Percentiles rank a stretch among this genome's conserved stretches.
Conservation (phyloP, 2,888 invertebrate species). For the Frankliniella fusca region DNA sequence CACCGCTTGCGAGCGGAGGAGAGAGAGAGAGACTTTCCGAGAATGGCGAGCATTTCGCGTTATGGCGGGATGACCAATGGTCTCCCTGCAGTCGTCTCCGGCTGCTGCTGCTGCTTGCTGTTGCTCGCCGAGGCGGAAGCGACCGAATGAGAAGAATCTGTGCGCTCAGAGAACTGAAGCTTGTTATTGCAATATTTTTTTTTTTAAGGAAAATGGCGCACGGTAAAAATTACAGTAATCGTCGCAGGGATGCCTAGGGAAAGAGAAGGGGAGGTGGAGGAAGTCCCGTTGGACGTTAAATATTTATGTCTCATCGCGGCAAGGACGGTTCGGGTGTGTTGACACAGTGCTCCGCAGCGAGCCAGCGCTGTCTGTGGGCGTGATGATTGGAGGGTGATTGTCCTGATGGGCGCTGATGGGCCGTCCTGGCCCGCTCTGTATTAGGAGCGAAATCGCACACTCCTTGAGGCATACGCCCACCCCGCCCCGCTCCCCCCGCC, state of each 20-base stretch:
- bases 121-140: no score
- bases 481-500: neutral
- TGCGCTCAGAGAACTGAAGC: no score
- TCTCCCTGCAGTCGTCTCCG: no score
- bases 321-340: neutral
- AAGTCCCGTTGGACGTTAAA: neutral
- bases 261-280: neutral
- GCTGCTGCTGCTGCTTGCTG: no score
- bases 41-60: no score
- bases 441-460: slow-evolving; percentile 15
- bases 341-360: neutral
- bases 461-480: neutral
- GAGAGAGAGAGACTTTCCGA: no score
- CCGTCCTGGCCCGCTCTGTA: neutral
- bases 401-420: neutral
- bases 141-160: no score
- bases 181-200: no score
- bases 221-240: neutral
- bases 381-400: neutral
- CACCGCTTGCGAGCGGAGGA: no score
- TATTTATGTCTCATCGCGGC: no score
- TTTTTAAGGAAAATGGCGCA: neutral
- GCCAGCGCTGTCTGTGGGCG: neutral
- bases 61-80: no score
- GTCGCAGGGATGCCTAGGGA: neutral